Evolutionary conservation across 2,797 vertebrate species (phyloP).

Genomic region (Galagoides demidoff): DNA sequence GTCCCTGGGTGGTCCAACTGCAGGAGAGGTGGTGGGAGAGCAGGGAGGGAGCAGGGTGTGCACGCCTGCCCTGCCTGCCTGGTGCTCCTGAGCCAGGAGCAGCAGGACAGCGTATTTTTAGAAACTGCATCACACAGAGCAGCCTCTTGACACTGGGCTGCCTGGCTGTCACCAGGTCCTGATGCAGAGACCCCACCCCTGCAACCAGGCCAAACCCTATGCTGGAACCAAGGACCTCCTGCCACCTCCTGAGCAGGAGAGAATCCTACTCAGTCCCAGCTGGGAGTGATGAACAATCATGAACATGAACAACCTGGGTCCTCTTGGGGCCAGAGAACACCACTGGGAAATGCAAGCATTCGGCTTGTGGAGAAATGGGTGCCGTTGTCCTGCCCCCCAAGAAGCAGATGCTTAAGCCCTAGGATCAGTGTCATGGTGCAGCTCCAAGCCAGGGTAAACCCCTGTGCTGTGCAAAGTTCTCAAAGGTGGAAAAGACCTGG

Average conservation of each 20-base stretch:
- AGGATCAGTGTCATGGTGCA: neutral
- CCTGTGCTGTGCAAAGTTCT: neutral
- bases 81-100: neutral
- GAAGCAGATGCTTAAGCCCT: neutral
- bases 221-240: neutral
- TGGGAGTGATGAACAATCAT: neutral
- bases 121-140: conserved; percentile 57
- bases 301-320: too few relatives aligned
- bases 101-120: conserved; percentile 68
- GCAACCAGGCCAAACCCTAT: neutral
- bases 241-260: neutral
- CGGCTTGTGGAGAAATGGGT: neutral
- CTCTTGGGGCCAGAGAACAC: neutral
- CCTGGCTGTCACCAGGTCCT: conserved; percentile 2
- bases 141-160: conserved; percentile 60
- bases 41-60: neutral
- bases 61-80: conserved; percentile 10
- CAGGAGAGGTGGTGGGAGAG: neutral
- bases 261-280: neutral
- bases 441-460: neutral
- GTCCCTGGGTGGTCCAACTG: neutral
- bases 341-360: neutral
- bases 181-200: neutral
- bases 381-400: neutral
- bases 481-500: neutral